A percentile compares a stretch with the other conserved stretches of the same genome.
Evolutionary conservation across 2,113 vertebrate species (phyloP).

Genomic region (Hyla sarda): DNA sequence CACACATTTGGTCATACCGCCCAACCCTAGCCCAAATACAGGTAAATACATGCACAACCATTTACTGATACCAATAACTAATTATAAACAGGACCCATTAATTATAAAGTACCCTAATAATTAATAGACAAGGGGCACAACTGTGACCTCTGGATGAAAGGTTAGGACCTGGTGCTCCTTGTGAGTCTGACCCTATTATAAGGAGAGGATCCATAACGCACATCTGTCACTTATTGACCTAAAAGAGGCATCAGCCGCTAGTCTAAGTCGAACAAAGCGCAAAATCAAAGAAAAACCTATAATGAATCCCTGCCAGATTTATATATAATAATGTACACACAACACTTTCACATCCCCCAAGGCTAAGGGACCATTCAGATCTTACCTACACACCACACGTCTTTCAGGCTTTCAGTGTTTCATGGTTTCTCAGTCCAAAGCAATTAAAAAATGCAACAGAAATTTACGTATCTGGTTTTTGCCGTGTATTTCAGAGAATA

Average conservation of each 20-base stretch:
- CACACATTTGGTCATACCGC: too few species aligned
- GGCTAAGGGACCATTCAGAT: neutral
- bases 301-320: neutral
- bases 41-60: neutral
- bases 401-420: neutral
- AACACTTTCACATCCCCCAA: neutral
- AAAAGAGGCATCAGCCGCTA: neutral
- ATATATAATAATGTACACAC: neutral
- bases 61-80: neutral
- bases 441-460: too few species aligned
- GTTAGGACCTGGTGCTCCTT: neutral
- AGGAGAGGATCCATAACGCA: neutral
- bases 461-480: too few species aligned
- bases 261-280: neutral
- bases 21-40: neutral
- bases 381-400: neutral
- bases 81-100: neutral
- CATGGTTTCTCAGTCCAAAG: too few species aligned
- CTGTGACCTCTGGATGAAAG: neutral
- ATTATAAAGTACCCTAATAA: neutral
- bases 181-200: neutral
- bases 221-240: conserved; percentile 15
- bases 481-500: too few species aligned
- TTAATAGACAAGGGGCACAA: neutral
- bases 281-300: neutral